Evolutionary conservation across 2,888 invertebrate genomes (phyloP), one percentile per base, ranked within the genome.

Genomic region (Ochropacha duplaris): DNA sequence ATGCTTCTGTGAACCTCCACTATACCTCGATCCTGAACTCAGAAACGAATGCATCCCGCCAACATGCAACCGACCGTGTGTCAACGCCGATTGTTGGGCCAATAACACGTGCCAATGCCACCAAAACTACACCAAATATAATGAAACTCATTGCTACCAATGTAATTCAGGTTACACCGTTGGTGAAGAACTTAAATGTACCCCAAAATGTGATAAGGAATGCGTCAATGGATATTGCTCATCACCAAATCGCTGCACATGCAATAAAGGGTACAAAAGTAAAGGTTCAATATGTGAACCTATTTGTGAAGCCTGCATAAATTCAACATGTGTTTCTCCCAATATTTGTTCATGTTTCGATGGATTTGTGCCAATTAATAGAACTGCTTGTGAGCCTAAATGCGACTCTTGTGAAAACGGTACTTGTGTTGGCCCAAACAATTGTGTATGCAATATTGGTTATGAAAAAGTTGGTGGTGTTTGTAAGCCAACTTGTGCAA

Each of bases 101-200:
- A 83, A 87, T 56, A 83, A 87, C 62, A 81, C 74, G 1, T 93
- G 93, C 60, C 55, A 68, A 6, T 93, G 93, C 61, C 61, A 68
- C 39, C 14, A 56, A 12, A 56, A 87, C 72, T 64, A 78, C 67
- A 59, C 81, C 65, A 34, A 55, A 1, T 76, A 78, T 59, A 89
- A 89, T 60, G 61, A 76, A 1, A 84, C 85, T 0, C 86, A 87
- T 54, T 89, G 88, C 65, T 75, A 70, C 14, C 62, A 72, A 28
- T 89, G 89, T 39, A 69, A 77, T 0, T 54, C 64, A 0, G 82
- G 83, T 0, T 84, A 75, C 44, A 56, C 62, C 1, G 61, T 80
- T 14, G 71, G 78, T 22, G 55, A 64, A 24, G 69, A 74, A 3
- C 65, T 83, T 8, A 69, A 63, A 4, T 82, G 82, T 54, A 59